phyloP scores from a whole-genome alignment of 2,888 invertebrate species.

The Melinaea marsaeus region DNA sequence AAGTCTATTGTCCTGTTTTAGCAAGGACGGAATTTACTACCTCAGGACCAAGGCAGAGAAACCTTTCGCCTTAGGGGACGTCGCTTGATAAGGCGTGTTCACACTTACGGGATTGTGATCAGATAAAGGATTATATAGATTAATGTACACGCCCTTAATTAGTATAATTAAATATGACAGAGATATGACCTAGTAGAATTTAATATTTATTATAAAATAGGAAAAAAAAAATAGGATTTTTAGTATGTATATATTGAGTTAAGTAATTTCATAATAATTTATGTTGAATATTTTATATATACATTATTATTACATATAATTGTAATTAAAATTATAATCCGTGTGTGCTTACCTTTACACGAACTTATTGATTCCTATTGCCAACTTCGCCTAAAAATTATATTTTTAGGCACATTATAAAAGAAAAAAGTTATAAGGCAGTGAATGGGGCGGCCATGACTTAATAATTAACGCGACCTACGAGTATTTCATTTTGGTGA shows the following conservation, averaged over 20 bases:
- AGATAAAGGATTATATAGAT: slow-evolving; percentile 28
- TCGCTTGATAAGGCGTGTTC: slow-evolving; percentile 31
- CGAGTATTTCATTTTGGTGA: slow-evolving; percentile 24
- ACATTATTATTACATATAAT: no score
- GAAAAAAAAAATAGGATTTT: no score
- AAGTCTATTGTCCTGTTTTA: slow-evolving; percentile 60
- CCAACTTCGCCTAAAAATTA: slow-evolving; percentile 60
- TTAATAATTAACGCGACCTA: slow-evolving; percentile 31
- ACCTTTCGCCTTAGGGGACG: slow-evolving; percentile 70
- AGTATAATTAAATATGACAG: no score
- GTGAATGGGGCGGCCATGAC: slow-evolving; percentile 32
- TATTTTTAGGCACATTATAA: slow-evolving; percentile 52
- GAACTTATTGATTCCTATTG: slow-evolving; percentile 47
- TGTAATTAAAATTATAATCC: no score
- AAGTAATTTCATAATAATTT: no score
- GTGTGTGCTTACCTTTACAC: slow-evolving; percentile 11
- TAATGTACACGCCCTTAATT: neutral
- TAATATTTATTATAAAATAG: no score
- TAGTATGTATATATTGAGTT: no score
- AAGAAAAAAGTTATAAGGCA: slow-evolving; percentile 30
- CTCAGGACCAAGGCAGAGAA: slow-evolving; percentile 72
- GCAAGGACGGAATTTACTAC: slow-evolving; percentile 77
- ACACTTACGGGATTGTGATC: neutral
- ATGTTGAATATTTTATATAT: no score
- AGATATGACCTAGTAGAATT: no score